Base-by-base conservation (phyloP, 2,113 vertebrate genomes). In the Salvelinus namaycush region DNA sequence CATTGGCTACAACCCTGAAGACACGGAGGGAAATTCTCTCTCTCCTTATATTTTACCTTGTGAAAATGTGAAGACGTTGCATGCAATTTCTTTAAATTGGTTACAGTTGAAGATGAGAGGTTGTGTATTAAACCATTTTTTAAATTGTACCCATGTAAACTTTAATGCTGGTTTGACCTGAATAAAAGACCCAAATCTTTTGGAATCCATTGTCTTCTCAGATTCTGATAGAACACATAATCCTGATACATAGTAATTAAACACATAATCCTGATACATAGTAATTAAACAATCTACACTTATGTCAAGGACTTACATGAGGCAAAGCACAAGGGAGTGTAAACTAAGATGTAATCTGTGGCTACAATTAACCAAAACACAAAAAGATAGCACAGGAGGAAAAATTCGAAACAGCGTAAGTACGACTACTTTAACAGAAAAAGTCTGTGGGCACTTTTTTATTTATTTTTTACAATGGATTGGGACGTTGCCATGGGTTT, bases 31-130 rank as follows among this genome's bases (percentile, higher is more conserved):
- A 18, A 4, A 54, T 34, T 39, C 18, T 39, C 24, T 16, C 14
- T 39, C 18, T 68, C 3, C 2, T 60, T 73, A 59, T n/a, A 49
- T 29, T 73, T 64, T n/a, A 20, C 9, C 26, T 11, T n/a, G 9
- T 68, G 31, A 64, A 64, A 73, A 64, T 73, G 31, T 26, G 1
- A 64, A 64, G 16, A 74, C 20, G 44, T 39, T 16, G 18, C 59
- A 64, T 74, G 72, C 72, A 74, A 74, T 60, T 26, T 39, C 29
- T 39, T 65, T 65, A 7, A 20, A 34, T 31, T n/a, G 39, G 24
- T 39, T 68, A 68, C 67, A 34, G 67, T 54, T 68, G 13, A 34
- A 39, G 16, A 68, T 11, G 8, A 68, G 31, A 18, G 3, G 31
- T 39, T 44, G 39, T 22, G 51, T 73, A 51, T 57, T 20, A 60